A percentile compares a stretch with the other conserved stretches of the same genome.
phyloP scores from a whole-genome alignment of 2,113 vertebrate genomes.

The Podarcis raffonei region DNA sequence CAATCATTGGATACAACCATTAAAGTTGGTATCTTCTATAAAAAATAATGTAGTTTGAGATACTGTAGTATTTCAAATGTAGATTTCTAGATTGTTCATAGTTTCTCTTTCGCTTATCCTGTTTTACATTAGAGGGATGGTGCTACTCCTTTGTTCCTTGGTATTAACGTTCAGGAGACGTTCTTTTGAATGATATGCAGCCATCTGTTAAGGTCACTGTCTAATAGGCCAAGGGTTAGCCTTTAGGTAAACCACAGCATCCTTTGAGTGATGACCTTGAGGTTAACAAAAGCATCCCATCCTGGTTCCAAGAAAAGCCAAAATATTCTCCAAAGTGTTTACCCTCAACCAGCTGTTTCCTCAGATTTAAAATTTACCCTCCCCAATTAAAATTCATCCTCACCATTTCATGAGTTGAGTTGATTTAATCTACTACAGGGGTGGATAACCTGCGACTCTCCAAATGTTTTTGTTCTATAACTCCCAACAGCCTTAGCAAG shows the following conservation, averaged over 20 bases:
- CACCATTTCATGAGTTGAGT: no score
- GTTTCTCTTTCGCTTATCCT: no score
- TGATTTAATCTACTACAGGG: no score
- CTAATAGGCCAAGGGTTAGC: not conserved
- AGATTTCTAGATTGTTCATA: not conserved
- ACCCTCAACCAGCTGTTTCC: no score
- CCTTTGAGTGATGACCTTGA: not conserved
- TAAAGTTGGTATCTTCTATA: not conserved
- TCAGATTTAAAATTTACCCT: no score
- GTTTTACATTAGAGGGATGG: not conserved
- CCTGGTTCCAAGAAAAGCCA: not conserved
- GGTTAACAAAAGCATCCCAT: not conserved
- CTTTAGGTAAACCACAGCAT: not conserved
- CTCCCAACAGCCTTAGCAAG: no score
- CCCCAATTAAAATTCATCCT: no score
- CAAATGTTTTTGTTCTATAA: no score
- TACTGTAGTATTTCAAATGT: not conserved
- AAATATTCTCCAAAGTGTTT: not conserved
- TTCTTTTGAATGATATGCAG: not conserved
- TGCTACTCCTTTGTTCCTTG: not conserved
- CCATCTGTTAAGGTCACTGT: not conserved
- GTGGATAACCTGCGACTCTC: no score
- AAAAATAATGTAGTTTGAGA: not conserved
- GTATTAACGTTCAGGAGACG: not conserved
- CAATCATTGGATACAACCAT: no score